Evolutionary conservation across 1,140 invertebrate genomes (phyloP), one percentile per base, ranked within the genome.

Genomic region (Ostrea denselamellosa): DNA sequence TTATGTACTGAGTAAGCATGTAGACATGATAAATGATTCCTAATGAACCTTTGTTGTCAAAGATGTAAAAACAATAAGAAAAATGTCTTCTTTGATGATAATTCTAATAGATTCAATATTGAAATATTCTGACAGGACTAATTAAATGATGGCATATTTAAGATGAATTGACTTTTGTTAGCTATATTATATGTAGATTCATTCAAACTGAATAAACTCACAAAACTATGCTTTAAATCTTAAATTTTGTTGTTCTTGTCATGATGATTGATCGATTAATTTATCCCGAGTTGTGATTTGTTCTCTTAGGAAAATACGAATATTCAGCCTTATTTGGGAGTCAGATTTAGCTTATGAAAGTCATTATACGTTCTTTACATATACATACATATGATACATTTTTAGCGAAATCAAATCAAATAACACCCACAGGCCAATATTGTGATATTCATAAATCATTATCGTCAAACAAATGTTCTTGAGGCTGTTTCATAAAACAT

Each of bases 171-270:
- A 62, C 14, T 28, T 28, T 25, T 77, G 2, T 28, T 28, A 25
- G 28, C 12, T 28, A 77, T 77, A 25, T 34, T 25, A 77, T 77
- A 77, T 77, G 68, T 77, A 77, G 68, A 77, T 77, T 77, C 68
- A 77, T 77, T 34, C 28, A 34, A 14, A 77, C 68, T 34, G 68
- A 34, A 28, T 77, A 14, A 34, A 77, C 68, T 77, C 28, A 25
- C 28, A 77, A 25, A 28, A 62, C n/a, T 5, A 62, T 62, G 14
- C 14, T 17, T n/a, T 77, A 34, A 25, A 25, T 77, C 14, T 28
- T 22, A 34, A 28, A 17, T 25, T 77, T 12, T 28, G 68, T 12
- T 28, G 22, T 28, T 10, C 9, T 34, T 77, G 68, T 34, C 68
- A 77, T 12, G 9, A 9, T 25, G 22, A 34, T 77, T 77, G 68